A percentile compares a stretch with the other conserved stretches of the same genome.
Conservation (phyloP, 2,113 vertebrate genomes). For the Todiramphus saurophagus region DNA sequence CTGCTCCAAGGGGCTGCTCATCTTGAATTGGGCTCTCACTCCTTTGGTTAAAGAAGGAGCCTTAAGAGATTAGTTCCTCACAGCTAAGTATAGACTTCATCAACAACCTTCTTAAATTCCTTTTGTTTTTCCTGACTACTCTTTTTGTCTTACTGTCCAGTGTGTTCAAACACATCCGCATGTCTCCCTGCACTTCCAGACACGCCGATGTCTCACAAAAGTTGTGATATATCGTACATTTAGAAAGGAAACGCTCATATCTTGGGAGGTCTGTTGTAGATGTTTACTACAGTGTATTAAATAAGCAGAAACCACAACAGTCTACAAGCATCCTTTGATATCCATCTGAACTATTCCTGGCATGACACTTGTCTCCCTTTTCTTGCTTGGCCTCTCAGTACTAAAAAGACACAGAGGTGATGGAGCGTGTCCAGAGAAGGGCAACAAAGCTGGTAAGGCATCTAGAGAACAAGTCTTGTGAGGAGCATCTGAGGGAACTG, state of each 20-base stretch:
- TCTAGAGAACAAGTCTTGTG: no score
- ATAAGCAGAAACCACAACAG: background rate
- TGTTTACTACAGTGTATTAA: background rate
- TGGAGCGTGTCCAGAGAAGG: no score
- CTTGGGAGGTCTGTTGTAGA: background rate
- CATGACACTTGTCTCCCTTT: fast-evolving
- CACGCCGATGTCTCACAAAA: background rate
- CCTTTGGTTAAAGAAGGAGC: background rate
- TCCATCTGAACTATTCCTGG: background rate
- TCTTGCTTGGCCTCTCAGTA: background rate
- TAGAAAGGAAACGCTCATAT: background rate
- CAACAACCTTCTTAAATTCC: background rate
- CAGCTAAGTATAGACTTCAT: background rate
- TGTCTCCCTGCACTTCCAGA: background rate
- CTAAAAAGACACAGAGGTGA: no score
- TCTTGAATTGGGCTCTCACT: background rate
- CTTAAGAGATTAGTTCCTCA: background rate
- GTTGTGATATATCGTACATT: background rate
- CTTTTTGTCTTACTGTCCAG: background rate
- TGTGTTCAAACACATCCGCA: background rate
- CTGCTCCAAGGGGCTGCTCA: background rate
- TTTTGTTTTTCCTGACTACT: background rate
- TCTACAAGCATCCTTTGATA: background rate
- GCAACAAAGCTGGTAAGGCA: no score
- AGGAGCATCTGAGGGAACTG: no score